A percentile compares a stretch with the other conserved stretches of the same genome.
These are phyloP conservation scores for Trichomalopsis sarcophagae DNA, from an alignment of 1,140 invertebrate genomes.

Conservation along the genomic window DNA sequence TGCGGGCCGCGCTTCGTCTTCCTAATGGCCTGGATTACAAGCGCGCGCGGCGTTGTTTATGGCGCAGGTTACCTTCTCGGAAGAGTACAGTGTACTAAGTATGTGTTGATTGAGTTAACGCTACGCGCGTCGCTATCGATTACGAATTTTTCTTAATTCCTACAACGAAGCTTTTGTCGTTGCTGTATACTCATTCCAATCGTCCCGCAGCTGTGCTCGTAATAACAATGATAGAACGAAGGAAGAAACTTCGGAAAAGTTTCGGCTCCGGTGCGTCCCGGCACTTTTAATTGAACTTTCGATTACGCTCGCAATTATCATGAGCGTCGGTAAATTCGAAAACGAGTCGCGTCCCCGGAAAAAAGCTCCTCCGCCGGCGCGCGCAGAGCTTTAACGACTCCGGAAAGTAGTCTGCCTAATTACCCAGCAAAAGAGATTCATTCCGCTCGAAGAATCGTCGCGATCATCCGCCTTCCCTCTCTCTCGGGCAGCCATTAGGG, in stretches of 20 bases:
- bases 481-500: neutral
- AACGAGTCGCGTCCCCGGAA: neutral
- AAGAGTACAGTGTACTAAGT: too few species aligned
- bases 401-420: conserved; percentile 74
- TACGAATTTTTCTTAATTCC: too few species aligned
- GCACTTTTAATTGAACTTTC: conserved; percentile 30
- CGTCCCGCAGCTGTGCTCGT: too few species aligned
- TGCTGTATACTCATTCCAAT: too few species aligned
- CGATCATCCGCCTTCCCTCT: conserved; percentile 20
- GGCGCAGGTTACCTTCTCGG: too few species aligned
- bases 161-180: too few species aligned
- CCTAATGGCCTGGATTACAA: conserved; percentile 24
- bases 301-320: conserved; percentile 35
- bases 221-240: neutral
- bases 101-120: too few species aligned
- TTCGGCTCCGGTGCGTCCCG: neutral
- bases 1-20: neutral
- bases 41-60: neutral
- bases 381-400: conserved; percentile 67
- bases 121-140: too few species aligned
- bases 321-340: neutral
- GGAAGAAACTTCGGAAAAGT: neutral
- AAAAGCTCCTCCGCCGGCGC: neutral
- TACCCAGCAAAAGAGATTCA: conserved; percentile 72
- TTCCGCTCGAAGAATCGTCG: conserved; percentile 62